Base-by-base conservation (phyloP, 92 coral and sea anemone species). In the Montipora capitata region DNA sequence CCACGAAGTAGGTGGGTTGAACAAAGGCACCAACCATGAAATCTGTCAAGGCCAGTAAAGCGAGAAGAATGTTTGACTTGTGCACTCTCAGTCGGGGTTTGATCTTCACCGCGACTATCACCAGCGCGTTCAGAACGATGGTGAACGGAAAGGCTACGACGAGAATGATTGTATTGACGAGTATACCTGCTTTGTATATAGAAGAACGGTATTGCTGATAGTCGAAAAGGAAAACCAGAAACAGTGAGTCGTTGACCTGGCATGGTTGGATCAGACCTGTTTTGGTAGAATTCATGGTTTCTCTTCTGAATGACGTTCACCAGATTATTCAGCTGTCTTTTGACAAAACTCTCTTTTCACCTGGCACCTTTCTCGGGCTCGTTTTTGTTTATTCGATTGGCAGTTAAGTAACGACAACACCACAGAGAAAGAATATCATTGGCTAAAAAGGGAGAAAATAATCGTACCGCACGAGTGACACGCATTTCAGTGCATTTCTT, bases 31-130 rank as follows among this genome's bases (percentile, higher is more conserved):
- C 81, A 41, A 76, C 68, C 20, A 40, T 39, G 15, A 76, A 56
- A 18, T 76, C 80, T 10, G 68, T 52, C 10, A 16, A 14, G 2
- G 68, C 80, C 45, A 54, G 11, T 51, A 58, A 76, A 18, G 79
- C 79, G 1, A 74, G 79, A 7, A 74, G 20, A 15, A 74, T 74
- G 79, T 74, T 74, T 10, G 79, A 56, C 80, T 76, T 76, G 67
- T 57, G 61, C 45, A 12, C 17, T 35, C 68, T 76, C 66, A 76
- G 17, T 2, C 80, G 68, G 5, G 80, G 15, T 76, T 76, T 76
- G 9, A 11, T 0, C 43, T n/a, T 54, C 67, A 76, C 67, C 1
- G 80, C 80, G 45, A 49, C 15, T n/a, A 76, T 39, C 10, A 76
- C 67, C 80, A 76, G 44, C 17, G 49, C 80, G 80, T 76, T 76